Evolutionary conservation across 1,140 invertebrate genomes (phyloP).

Genomic region (Temnothorax nylanderi): DNA sequence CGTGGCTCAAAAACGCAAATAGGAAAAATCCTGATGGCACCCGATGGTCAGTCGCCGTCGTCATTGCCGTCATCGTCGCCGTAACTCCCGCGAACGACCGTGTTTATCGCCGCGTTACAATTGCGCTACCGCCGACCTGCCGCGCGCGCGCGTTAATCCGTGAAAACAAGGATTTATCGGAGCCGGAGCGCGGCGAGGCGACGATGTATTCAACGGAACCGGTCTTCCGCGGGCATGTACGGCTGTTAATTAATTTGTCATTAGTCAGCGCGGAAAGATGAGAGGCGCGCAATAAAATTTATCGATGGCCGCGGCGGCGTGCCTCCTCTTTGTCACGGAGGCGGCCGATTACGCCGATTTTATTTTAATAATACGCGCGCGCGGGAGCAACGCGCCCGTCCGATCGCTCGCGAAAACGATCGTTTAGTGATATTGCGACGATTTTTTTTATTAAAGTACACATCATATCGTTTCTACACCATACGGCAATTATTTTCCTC

Average conservation of each 20-base stretch:
- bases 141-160: conserved; percentile 38
- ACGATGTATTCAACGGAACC: conserved; percentile 69
- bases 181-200: conserved; percentile 26
- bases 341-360: conserved; percentile 24
- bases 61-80: conserved; percentile 7
- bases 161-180: conserved; percentile 69
- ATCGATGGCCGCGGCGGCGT: conserved; percentile 54
- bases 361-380: background rate
- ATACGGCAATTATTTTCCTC: background rate
- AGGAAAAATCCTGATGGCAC: conserved; percentile 25
- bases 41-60: background rate
- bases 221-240: conserved; percentile 70
- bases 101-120: conserved; percentile 58
- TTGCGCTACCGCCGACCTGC: conserved; percentile 38
- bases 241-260: conserved; percentile 79
- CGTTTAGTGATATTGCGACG: background rate
- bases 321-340: conserved; percentile 38
- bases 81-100: background rate
- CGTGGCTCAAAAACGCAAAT: conserved; percentile 38
- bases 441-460: background rate
- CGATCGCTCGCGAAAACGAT: background rate
- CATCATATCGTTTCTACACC: background rate
- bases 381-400: background rate
- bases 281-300: conserved; percentile 71
- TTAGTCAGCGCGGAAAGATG: conserved; percentile 72